Evolutionary conservation across 2,797 vertebrate species (phyloP).

Genomic region (Caiman crocodilus): DNA sequence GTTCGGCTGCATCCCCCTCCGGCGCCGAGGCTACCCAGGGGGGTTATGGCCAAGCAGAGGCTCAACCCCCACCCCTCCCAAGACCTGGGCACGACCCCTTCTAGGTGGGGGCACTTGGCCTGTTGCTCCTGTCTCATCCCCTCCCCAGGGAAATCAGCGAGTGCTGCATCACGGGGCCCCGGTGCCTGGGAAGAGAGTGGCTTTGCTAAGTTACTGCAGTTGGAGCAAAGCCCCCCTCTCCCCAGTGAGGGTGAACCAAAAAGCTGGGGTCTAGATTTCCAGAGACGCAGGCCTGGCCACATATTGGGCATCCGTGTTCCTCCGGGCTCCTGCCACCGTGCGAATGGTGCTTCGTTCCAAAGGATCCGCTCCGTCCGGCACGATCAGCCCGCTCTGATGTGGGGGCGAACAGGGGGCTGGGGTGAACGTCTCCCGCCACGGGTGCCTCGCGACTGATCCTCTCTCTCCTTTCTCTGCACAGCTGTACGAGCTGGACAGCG

Average conservation of each 20-base stretch:
- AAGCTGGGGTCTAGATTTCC: too few species aligned
- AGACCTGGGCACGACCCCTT: too few species aligned
- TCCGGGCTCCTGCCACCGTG: too few species aligned
- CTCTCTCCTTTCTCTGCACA: slow-evolving; percentile 49
- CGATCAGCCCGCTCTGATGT: neutral
- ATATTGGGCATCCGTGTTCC: neutral
- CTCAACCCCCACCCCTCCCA: too few species aligned
- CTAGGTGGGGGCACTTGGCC: neutral
- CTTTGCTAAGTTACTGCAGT: neutral
- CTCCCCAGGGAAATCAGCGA: neutral
- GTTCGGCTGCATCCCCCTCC: too few species aligned
- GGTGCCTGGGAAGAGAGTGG: neutral
- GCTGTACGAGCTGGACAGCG: slow-evolving; percentile 95
- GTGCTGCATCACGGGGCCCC: too few species aligned
- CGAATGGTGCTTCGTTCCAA: neutral
- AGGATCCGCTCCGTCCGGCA: neutral
- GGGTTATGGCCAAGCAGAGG: too few species aligned
- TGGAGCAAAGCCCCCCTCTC: too few species aligned
- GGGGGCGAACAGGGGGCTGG: too few species aligned
- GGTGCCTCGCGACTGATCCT: neutral
- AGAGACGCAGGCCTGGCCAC: neutral
- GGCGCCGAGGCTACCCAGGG: too few species aligned
- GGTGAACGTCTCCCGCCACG: neutral
- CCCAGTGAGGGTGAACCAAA: too few species aligned
- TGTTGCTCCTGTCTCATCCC: neutral